Conservation (phyloP, 2,113 vertebrate genomes). For the Thunnus thynnus region DNA sequence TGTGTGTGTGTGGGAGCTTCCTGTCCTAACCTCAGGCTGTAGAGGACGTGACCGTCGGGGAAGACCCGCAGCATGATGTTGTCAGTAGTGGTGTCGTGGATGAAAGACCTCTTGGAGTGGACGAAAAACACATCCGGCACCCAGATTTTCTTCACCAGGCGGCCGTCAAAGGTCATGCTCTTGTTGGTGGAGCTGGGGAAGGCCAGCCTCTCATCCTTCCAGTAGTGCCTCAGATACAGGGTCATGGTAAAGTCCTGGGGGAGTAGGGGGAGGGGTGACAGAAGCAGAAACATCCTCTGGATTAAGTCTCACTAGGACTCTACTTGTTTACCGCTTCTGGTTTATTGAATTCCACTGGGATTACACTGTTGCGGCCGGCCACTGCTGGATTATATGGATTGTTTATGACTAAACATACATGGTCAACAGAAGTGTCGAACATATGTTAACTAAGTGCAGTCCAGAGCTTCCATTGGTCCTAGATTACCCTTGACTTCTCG, state of each 20-base stretch:
- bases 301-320: conserved; percentile 50
- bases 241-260: conserved; percentile 97
- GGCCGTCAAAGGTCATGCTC: conserved; percentile 96
- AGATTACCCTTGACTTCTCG: conserved; percentile 18
- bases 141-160: conserved; percentile 98
- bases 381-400: conserved; percentile 53
- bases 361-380: conserved; percentile 24
- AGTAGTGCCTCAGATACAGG: conserved; percentile 95
- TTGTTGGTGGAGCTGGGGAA: conserved; percentile 94
- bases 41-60: conserved; percentile 95
- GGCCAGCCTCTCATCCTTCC: conserved; percentile 95
- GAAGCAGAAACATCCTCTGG: conserved; percentile 12
- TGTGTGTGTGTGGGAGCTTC: background rate
- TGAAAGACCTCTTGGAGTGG: conserved; percentile 97
- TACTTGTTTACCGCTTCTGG: conserved; percentile 17
- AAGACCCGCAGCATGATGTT: conserved; percentile 98
- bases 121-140: conserved; percentile 97
- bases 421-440: conserved; percentile 44
- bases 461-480: conserved; percentile 21
- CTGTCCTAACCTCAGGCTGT: conserved; percentile 92
- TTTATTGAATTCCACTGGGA: conserved; percentile 50
- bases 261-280: background rate
- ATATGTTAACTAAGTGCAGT: conserved; percentile 38
- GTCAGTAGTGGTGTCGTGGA: conserved; percentile 94
- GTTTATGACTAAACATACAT: conserved; percentile 46